Base-by-base conservation (phyloP, 2,113 vertebrate species). In the Zeus faber region DNA sequence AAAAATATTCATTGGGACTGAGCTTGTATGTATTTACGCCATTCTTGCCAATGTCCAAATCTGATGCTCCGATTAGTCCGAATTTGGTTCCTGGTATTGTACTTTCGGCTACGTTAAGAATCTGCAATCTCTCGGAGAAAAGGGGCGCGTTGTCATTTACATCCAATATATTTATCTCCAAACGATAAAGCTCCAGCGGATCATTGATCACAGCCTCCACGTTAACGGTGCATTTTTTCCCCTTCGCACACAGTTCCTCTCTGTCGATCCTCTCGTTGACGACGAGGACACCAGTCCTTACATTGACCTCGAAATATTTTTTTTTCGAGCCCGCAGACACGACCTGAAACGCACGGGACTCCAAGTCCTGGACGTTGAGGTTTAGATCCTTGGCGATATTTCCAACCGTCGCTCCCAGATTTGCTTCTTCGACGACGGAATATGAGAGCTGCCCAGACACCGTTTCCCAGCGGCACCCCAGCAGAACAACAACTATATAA, bases 141-240 rank as follows among this genome's bases (percentile, higher is more conserved):
- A 55, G 20, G 0, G 89, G 89, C 2, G 60, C 31, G 27, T 89
- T 83, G 16, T 89, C 88, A 49, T 90, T 90, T 1, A 86, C 70
- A 39, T 89, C 88, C 13, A 83, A 1, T 20, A 90, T 79, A 5
- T 70, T 73, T 0, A 88, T 56, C 53, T 89, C 83, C 4, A 84
- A 37, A 5, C 79, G 79, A 24, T 87, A 78, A 5, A 89, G 69
- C 54, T 84, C 78, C 44, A 91, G 67, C 0, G 89, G 90, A 50
- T 84, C 81, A 26, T 85, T 84, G 21, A 87, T 79, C 9, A 91
- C 83, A 1, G 89, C 85, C 48, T 91, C 89, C 22, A 89, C 31
- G 27, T 60, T 81, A 2, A 90, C 20, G 11, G 73, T 61, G 10
- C 90, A 91, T 62, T 64, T 84, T 0, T 40, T 23, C 41, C 67